A percentile compares a stretch with the other conserved stretches of the same genome.
Evolutionary conservation across 2,888 invertebrate genomes (phyloP).

Genomic region (Stenodema calcarata): DNA sequence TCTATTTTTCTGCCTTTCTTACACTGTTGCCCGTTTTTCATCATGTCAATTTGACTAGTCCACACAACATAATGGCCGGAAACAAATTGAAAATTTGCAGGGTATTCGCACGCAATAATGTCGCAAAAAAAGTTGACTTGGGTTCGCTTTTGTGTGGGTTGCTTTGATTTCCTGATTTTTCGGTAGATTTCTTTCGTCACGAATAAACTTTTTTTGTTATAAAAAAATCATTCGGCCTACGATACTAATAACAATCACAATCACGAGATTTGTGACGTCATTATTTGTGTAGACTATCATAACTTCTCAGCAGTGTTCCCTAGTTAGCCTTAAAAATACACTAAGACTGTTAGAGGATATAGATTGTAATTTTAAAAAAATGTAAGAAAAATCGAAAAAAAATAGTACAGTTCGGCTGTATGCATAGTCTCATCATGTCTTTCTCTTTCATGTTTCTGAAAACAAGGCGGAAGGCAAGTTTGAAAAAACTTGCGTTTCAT

Average conservation of each 20-base stretch:
- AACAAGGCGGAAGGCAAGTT: slow-evolving; percentile 4
- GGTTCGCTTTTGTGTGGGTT: neutral
- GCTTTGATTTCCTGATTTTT: neutral
- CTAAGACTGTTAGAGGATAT: slow-evolving; percentile 53
- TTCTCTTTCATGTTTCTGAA: slow-evolving; percentile 48
- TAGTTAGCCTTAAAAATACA: slow-evolving; percentile 55
- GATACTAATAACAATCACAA: slow-evolving; percentile 26
- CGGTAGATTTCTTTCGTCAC: neutral
- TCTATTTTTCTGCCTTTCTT: slow-evolving; percentile 55
- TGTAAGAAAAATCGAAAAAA: slow-evolving; percentile 24
- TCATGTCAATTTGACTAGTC: slow-evolving; percentile 50
- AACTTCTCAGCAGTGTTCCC: slow-evolving; percentile 51
- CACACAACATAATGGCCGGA: slow-evolving; percentile 36
- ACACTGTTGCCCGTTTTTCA: slow-evolving; percentile 34
- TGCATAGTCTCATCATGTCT: slow-evolving; percentile 50
- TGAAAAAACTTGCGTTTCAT: neutral
- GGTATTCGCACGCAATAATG: slow-evolving; percentile 36
- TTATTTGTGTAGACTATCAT: slow-evolving; percentile 49
- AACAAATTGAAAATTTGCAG: slow-evolving; percentile 32
- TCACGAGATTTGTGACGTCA: slow-evolving; percentile 26
- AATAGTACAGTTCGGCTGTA: slow-evolving; percentile 44
- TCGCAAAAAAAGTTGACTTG: neutral
- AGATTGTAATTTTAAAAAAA: slow-evolving; percentile 26
- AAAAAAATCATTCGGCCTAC: slow-evolving; percentile 40
- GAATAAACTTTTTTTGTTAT: no score